phyloP scores from a whole-genome alignment of 1,140 invertebrate species.

The Temnothorax nylanderi region DNA sequence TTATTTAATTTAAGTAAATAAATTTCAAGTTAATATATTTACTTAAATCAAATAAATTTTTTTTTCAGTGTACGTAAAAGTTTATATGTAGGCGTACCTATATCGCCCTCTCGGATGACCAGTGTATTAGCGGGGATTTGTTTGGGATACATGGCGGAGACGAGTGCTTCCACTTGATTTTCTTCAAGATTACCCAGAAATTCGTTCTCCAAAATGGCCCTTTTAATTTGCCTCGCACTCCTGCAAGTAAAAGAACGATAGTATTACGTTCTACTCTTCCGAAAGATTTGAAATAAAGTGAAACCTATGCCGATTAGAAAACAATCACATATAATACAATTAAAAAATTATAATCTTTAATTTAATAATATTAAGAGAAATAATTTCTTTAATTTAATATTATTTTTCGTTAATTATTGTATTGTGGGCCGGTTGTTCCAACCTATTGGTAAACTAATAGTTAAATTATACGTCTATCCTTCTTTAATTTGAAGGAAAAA shows the following conservation, averaged over 20 bases:
- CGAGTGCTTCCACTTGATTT: constrained; percentile 92
- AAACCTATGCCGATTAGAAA: neutral
- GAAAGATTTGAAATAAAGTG: neutral
- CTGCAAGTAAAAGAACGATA: constrained; percentile 53
- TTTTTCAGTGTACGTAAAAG: no score
- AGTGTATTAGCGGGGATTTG: constrained; percentile 90
- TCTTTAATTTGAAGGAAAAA: no score
- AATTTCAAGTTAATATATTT: no score
- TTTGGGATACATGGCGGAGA: constrained; percentile 96
- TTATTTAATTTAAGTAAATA: no score
- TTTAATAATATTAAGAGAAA: neutral
- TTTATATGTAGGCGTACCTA: constrained; percentile 82
- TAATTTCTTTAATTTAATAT: neutral
- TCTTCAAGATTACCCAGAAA: constrained; percentile 97
- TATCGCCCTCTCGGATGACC: constrained; percentile 95
- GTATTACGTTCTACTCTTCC: neutral
- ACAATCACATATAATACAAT: neutral
- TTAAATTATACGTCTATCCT: no score
- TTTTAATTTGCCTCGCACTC: constrained; percentile 86
- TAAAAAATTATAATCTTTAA: neutral
- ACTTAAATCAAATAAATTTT: no score
- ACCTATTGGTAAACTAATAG: no score
- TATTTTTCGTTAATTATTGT: neutral
- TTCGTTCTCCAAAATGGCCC: constrained; percentile 94
- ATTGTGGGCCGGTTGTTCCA: neutral